These are phyloP conservation scores for Macrostomum cliftonense DNA, from an alignment of 2,888 invertebrate genomes.

Conservation along the genomic window DNA sequence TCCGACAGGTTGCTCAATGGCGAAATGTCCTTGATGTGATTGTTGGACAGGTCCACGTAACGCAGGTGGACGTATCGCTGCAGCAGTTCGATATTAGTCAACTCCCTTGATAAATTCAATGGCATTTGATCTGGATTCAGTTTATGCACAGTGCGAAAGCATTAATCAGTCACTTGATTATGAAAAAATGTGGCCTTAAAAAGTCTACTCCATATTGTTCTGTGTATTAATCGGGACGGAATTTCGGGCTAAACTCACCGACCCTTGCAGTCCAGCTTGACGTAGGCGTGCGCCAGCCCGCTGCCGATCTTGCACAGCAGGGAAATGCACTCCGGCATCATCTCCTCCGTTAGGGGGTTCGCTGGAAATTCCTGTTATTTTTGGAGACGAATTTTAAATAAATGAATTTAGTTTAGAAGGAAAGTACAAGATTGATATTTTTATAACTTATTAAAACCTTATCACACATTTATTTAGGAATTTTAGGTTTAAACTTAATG, in stretches of 20 bases:
- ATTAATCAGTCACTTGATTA: no score
- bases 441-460: no score
- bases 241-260: constrained; percentile 19
- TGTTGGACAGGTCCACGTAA: constrained; percentile 34
- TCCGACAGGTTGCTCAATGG: constrained; percentile 29
- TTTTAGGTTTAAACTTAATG: no score
- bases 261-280: constrained; percentile 28
- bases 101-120: constrained; percentile 27
- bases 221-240: no score
- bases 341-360: constrained; percentile 22
- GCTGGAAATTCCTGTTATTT: constrained; percentile 17
- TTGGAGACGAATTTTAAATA: neutral
- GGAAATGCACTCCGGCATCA: constrained; percentile 23
- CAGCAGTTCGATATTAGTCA: constrained; percentile 30
- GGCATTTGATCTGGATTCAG: no score
- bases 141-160: no score
- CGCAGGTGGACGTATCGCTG: constrained; percentile 33
- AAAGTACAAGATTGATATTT: no score
- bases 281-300: constrained; percentile 34
- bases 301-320: constrained; percentile 36
- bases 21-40: constrained; percentile 29
- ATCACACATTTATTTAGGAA: no score
- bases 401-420: no score
- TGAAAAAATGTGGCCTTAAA: no score
- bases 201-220: no score